Evolutionary conservation across 1,140 invertebrate genomes (phyloP).

Genomic region (Penaeus chinensis): DNA sequence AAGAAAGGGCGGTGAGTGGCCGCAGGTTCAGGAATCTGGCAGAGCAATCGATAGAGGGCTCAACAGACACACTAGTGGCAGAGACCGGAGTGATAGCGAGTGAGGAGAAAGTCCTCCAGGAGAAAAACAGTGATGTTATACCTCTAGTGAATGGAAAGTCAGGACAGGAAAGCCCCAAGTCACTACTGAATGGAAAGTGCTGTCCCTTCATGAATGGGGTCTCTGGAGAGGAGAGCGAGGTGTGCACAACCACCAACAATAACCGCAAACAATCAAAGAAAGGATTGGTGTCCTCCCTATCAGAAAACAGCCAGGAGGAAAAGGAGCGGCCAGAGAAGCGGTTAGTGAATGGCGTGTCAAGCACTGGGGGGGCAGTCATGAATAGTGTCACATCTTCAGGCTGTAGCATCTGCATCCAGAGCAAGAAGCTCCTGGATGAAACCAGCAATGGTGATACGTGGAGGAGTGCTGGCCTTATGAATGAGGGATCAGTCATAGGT

Average conservation of each 20-base stretch:
- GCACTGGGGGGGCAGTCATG: conserved; percentile 32
- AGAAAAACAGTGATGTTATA: conserved; percentile 35
- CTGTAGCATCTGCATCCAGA: conserved; percentile 51
- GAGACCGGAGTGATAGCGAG: conserved; percentile 65
- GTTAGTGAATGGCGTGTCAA: conserved; percentile 41
- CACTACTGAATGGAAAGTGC: conserved; percentile 47
- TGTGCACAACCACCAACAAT: conserved; percentile 29
- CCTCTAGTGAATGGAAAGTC: conserved; percentile 40
- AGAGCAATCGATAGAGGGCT: conserved; percentile 68
- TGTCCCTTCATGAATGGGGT: conserved; percentile 46
- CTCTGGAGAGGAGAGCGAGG: conserved; percentile 35
- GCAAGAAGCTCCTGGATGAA: conserved; percentile 55
- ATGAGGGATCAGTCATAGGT: conserved; percentile 27
- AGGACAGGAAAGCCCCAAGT: conserved; percentile 50
- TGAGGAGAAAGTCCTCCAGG: conserved; percentile 48
- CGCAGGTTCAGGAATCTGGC: conserved; percentile 30
- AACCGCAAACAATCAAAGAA: conserved; percentile 37
- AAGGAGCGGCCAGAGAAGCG: conserved; percentile 33
- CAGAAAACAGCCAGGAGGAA: conserved; percentile 29
- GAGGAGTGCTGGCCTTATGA: conserved; percentile 46
- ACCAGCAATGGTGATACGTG: conserved; percentile 42
- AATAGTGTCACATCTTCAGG: conserved; percentile 28
- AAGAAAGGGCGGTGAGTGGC: background rate
- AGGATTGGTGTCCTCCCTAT: background rate
- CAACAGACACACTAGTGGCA: conserved; percentile 70